phyloP scores from a whole-genome alignment of 2,888 invertebrate genomes.

The Colostygia pectinataria region DNA sequence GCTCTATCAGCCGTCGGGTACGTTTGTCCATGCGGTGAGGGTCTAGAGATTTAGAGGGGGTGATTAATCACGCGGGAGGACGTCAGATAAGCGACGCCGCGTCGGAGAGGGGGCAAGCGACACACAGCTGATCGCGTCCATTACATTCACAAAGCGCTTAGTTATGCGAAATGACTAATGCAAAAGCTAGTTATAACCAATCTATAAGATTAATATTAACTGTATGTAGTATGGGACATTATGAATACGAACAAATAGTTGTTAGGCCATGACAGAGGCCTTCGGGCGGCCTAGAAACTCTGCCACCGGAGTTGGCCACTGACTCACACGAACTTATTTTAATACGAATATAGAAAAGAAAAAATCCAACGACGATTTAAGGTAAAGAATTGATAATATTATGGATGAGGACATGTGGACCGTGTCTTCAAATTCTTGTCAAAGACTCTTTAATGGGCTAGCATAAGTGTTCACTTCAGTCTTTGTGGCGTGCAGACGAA shows the following conservation, averaged over 20 bases:
- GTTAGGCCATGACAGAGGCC: too few species aligned
- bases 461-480: constrained; percentile 71
- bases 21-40: constrained; percentile 52
- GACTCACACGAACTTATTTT: too few species aligned
- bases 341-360: not conserved
- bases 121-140: constrained; percentile 55
- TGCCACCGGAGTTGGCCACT: too few species aligned
- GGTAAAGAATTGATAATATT: constrained; percentile 3
- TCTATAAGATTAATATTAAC: not conserved
- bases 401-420: constrained; percentile 9
- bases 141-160: constrained; percentile 43
- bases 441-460: constrained; percentile 65
- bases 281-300: too few species aligned
- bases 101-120: constrained; percentile 38
- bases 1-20: constrained; percentile 50
- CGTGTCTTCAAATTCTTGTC: constrained; percentile 48
- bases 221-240: not conserved
- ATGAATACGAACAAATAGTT: not conserved
- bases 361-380: not conserved
- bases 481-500: constrained; percentile 65
- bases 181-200: constrained; percentile 20
- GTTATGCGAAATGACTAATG: constrained; percentile 31
- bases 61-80: constrained; percentile 70
- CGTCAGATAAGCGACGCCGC: constrained; percentile 60
- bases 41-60: constrained; percentile 59